A percentile compares a stretch with the other conserved stretches of the same genome.
Evolutionary conservation across 2,113 vertebrate species (phyloP).

Genomic region (Caretta caretta): DNA sequence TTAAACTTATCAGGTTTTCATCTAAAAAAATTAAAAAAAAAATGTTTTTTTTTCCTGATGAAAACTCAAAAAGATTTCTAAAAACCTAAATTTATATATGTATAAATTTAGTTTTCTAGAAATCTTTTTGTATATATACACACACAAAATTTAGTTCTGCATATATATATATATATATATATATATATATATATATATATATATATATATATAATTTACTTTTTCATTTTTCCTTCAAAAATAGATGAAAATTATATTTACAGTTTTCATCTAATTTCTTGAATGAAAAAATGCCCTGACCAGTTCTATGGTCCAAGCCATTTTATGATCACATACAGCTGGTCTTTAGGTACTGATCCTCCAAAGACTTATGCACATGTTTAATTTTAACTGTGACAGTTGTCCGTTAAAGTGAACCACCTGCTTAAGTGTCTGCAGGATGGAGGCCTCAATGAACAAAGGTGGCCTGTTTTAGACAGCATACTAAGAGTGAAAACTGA

Average conservation of each 20-base stretch:
- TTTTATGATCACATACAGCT: not conserved
- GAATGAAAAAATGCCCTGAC: not conserved
- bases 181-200: not conserved
- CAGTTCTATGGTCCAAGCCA: not conserved
- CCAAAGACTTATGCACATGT: not conserved
- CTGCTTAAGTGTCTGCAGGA: fast-evolving
- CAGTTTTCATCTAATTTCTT: not conserved
- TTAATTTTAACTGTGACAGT: not conserved
- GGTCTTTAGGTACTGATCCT: not conserved
- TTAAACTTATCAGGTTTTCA: not conserved
- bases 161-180: not conserved
- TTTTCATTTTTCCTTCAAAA: not conserved
- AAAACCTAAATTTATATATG: not conserved
- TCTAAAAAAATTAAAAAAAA: not conserved
- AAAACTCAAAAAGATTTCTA: not conserved
- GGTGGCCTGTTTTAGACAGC: not conserved
- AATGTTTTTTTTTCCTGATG: not conserved
- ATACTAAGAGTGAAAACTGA: conserved; percentile 49
- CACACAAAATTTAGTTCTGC: not conserved
- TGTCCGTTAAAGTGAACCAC: not conserved
- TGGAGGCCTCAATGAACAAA: fast-evolving
- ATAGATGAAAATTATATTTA: not conserved
- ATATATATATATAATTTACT: not conserved
- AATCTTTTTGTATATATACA: too few relatives aligned
- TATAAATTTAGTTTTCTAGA: not conserved